Evolutionary conservation across 2,888 invertebrate species (phyloP), one percentile per base, ranked within the genome.

Genomic region (Nemoura dubitans): DNA sequence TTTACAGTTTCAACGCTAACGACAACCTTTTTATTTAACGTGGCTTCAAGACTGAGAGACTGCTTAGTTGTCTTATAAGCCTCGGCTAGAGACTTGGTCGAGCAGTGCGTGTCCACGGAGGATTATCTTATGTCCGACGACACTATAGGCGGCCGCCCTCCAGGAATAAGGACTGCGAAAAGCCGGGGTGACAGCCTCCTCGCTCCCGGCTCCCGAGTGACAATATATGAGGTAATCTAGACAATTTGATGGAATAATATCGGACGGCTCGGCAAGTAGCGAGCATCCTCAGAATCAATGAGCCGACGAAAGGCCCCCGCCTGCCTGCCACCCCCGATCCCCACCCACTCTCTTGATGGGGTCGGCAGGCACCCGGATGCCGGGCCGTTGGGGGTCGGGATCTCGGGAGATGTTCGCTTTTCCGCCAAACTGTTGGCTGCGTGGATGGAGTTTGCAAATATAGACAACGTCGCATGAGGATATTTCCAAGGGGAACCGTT

Each of bases 181-280:
- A 59, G 59, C 14, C 59, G 59, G 59, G 59, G 59, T 59, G 59
- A 59, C 59, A 59, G 59, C 59, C 59, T 36, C 36, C 36, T 36
- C 2, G 78, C 26, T 76, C 27, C 7, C 10, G 78, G 6, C 27
- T 78, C 26, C 76, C 42, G 83, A 28, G 86, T 86, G 86, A 87
- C 87, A 86, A 88, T 87, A 87, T 87, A 88, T 87, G 88, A 88
- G 88, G 88, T 87, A 88, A 88, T 88, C 88, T 87, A 76, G 86
- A 87, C 88, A 86, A 87, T 88, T 88, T 88, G 88, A 88, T 88
- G 88, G 88, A 87, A 88, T 88, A 88, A 88, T 88, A 88, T 88
- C 86, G 87, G 86, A 59, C 14, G 59, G 59, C 59, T 59, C 59
- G 59, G 59, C 16, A 59, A 59, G 21, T 59, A 16, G 59, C 59